These are phyloP conservation scores for Emydocephalus ijimae DNA, from an alignment of 2,113 vertebrate species.

Conservation along the genomic window DNA sequence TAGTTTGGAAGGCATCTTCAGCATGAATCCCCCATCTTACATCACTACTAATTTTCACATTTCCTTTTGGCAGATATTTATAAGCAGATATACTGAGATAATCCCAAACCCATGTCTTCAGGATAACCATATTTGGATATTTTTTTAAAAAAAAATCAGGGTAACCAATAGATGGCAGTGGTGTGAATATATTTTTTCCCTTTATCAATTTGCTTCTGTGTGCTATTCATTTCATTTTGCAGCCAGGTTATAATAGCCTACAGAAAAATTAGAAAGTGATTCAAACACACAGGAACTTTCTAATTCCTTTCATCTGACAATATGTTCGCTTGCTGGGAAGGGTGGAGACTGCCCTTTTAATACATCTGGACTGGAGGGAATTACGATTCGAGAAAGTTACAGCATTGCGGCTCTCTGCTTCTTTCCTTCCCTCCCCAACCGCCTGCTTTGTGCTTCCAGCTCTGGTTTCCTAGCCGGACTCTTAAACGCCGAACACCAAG, in stretches of 20 bases:
- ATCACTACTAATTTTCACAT: background rate
- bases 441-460: background rate
- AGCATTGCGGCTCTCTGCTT: background rate
- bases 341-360: background rate
- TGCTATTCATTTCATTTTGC: background rate
- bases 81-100: background rate
- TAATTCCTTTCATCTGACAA: background rate
- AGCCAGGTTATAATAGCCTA: background rate
- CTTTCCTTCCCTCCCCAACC: background rate
- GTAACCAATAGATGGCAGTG: background rate
- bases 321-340: background rate
- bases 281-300: background rate
- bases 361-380: background rate
- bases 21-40: background rate
- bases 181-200: background rate
- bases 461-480: slow-evolving; percentile 7
- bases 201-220: background rate
- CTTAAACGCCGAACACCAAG: background rate
- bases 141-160: background rate
- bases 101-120: background rate
- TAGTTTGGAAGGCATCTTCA: background rate
- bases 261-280: background rate
- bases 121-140: background rate
- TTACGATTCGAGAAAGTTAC: background rate
- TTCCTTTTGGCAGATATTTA: background rate